Conservation (phyloP, 1,140 invertebrate genomes). For the Drosophila hydei region DNA sequence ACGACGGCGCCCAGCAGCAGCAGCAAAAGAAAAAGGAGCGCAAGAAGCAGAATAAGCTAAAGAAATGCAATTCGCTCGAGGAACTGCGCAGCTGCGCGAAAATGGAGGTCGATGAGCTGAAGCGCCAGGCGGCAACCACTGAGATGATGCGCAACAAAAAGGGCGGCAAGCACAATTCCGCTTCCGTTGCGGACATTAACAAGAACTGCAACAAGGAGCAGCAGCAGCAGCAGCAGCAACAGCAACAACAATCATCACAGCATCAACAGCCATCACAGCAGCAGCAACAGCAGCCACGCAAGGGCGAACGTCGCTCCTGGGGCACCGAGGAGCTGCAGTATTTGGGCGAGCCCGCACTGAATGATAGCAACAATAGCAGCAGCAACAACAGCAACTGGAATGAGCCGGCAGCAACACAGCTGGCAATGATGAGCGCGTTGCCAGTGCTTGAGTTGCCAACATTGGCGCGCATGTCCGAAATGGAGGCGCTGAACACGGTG, state of each 20-base stretch:
- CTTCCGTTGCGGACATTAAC: slow-evolving; percentile 63
- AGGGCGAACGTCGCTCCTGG: slow-evolving; percentile 86
- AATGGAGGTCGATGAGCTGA: slow-evolving; percentile 76
- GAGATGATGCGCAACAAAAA: slow-evolving; percentile 83
- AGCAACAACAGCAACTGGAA: not conserved
- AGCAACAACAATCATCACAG: not conserved
- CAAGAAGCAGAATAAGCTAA: slow-evolving; percentile 83
- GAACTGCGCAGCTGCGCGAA: slow-evolving; percentile 85
- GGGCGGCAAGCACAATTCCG: slow-evolving; percentile 58
- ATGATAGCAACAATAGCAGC: slow-evolving; percentile 6
- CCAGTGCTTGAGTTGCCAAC: slow-evolving; percentile 39
- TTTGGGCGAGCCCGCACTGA: slow-evolving; percentile 57
- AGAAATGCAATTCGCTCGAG: slow-evolving; percentile 88
- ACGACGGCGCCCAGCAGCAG: slow-evolving; percentile 41
- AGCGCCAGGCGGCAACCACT: slow-evolving; percentile 79
- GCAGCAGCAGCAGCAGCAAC: slow-evolving; percentile 27
- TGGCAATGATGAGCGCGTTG: slow-evolving; percentile 7
- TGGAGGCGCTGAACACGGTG: slow-evolving; percentile 69
- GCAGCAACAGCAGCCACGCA: slow-evolving; percentile 43
- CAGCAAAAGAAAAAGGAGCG: slow-evolving; percentile 73
- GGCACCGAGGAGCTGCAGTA: slow-evolving; percentile 86
- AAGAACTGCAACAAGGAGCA: slow-evolving; percentile 65
- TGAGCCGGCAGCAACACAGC: not conserved
- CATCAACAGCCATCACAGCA: slow-evolving; percentile 5
- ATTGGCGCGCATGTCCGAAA: slow-evolving; percentile 63